These are phyloP conservation scores for Monochamus saltuarius DNA, from an alignment of 1,140 invertebrate genomes.

Conservation along the genomic window DNA sequence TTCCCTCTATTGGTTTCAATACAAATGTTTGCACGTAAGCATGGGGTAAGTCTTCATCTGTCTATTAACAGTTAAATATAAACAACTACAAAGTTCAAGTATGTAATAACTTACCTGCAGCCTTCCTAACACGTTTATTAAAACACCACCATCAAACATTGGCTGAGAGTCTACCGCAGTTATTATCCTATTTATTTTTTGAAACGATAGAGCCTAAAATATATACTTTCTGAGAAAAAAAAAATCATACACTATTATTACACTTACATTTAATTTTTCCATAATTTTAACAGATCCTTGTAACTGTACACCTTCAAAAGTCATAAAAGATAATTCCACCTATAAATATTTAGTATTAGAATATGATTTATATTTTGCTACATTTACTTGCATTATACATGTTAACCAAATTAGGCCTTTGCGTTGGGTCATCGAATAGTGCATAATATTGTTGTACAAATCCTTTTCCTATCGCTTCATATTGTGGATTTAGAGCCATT, in stretches of 20 bases:
- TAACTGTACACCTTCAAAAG: conserved; percentile 89
- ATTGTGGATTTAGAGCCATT: conserved; percentile 86
- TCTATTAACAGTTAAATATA: conserved; percentile 56
- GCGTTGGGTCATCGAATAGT: conserved; percentile 83
- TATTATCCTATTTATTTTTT: conserved; percentile 89
- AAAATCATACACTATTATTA: conserved; percentile 6
- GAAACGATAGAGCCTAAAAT: conserved; percentile 77
- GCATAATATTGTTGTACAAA: conserved; percentile 93
- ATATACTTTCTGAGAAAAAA: conserved; percentile 15
- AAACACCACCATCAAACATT: conserved; percentile 91
- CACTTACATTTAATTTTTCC: conserved; percentile 88
- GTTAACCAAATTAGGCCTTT: conserved; percentile 77
- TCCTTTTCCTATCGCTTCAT: conserved; percentile 87
- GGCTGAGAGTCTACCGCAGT: conserved; percentile 94
- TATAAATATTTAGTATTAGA: conserved; percentile 54
- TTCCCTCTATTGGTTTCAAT: conserved; percentile 79
- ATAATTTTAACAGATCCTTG: conserved; percentile 91
- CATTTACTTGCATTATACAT: conserved; percentile 86
- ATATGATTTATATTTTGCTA: conserved; percentile 12
- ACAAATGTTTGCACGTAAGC: conserved; percentile 91
- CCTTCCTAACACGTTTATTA: conserved; percentile 91
- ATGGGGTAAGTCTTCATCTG: conserved; percentile 89
- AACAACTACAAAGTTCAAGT: background rate
- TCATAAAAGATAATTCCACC: conserved; percentile 91
- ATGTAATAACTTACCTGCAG: conserved; percentile 71